Percentiles rank a stretch among this genome's conserved stretches.
Conservation (phyloP, 2,113 vertebrate genomes). For the Melanerpes formicivorus region DNA sequence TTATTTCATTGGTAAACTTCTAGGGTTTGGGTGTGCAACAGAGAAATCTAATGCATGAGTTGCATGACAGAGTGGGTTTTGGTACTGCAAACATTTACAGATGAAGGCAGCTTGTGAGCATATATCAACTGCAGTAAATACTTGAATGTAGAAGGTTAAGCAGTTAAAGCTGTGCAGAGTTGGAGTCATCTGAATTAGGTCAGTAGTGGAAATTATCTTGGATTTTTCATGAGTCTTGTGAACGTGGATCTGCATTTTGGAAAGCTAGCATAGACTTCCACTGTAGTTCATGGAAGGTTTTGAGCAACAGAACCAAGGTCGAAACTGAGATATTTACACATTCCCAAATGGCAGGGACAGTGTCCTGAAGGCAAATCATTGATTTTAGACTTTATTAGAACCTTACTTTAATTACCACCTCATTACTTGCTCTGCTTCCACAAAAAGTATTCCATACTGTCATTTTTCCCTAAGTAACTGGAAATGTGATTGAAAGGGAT, state of each 20-base stretch:
- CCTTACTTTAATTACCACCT: slow-evolving; percentile 52
- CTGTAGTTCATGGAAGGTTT: not conserved
- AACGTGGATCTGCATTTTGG: not conserved
- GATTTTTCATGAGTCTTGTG: not conserved
- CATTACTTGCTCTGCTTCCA: slow-evolving; percentile 53
- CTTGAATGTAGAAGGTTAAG: not conserved
- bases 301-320: not conserved
- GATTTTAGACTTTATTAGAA: slow-evolving; percentile 51
- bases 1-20: not conserved
- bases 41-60: not conserved
- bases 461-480: slow-evolving; percentile 64
- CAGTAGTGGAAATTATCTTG: not conserved
- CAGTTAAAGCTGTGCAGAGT: not conserved
- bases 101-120: not conserved
- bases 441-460: slow-evolving; percentile 60
- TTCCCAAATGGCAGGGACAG: not conserved
- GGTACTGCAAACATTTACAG: not conserved
- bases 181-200: not conserved
- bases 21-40: not conserved
- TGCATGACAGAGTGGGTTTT: not conserved
- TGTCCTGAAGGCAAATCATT: slow-evolving; percentile 27
- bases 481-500: slow-evolving; percentile 66
- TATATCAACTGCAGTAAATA: not conserved
- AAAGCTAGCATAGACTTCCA: not conserved
- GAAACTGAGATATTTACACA: not conserved